Evolutionary conservation across 2,113 vertebrate genomes (phyloP).

Genomic region (western clawed frog (Xenopus tropicalis)): UCB_Xtro_10.0 CM004449.2:89519001-89519500

Average conservation of each 20-base stretch:
- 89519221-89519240: conserved; percentile 63
- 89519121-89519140: conserved; percentile 83
- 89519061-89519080: conserved; percentile 24
- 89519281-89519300: conserved; percentile 67
- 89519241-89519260: conserved; percentile 84
- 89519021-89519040: not conserved
- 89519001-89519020: not conserved
- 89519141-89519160: conserved; percentile 39
- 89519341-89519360: conserved; percentile 1
- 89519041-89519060: conserved; percentile 45
- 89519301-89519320: conserved; percentile 54
- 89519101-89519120: conserved; percentile 58
- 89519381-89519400: conserved; percentile 19
- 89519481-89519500: not conserved
- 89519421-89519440: conserved; percentile 61
- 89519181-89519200: conserved; percentile 44
- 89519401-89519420: conserved; percentile 70
- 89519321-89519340: conserved; percentile 36
- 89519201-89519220: conserved; percentile 54
- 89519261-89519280: conserved; percentile 76
- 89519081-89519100: conserved; percentile 3
- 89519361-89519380: conserved; percentile 50
- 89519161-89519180: conserved; percentile 35
- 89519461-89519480: not conserved
- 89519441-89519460: conserved; percentile 17